Conservation (phyloP, 2,797 vertebrate species). For the Tadarida brasiliensis region DNA sequence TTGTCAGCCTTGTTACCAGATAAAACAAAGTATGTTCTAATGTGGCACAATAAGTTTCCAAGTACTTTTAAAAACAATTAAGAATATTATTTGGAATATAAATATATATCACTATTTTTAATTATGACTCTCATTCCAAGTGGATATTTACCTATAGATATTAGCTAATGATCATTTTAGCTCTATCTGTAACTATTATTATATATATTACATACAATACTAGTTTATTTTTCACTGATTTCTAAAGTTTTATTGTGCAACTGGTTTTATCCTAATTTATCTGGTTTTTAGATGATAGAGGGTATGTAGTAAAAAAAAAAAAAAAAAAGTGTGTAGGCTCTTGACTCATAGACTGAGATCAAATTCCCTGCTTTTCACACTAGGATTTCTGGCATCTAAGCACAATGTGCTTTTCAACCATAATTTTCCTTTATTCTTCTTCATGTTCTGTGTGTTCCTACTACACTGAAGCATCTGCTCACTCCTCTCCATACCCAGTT, state of each 20-base stretch:
- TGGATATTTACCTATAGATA: neutral
- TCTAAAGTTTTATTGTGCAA: slow-evolving; percentile 5
- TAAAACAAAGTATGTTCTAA: neutral
- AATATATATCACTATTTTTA: neutral
- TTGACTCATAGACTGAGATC: neutral
- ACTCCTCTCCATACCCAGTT: neutral
- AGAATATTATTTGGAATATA: neutral
- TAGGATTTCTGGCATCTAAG: neutral
- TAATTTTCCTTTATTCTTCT: neutral
- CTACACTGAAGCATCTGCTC: neutral
- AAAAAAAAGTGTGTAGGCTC: neutral
- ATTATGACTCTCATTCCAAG: neutral
- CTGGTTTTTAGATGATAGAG: neutral
- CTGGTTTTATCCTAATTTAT: slow-evolving; percentile 8
- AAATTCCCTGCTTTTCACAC: neutral
- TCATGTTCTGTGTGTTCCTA: neutral
- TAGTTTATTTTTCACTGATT: neutral
- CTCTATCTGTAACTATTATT: neutral
- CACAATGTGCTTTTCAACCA: neutral
- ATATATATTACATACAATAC: neutral
- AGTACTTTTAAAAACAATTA: neutral
- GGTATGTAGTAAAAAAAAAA: neutral
- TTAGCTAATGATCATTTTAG: neutral
- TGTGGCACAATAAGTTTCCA: neutral
- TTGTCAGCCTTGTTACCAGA: neutral